phyloP scores from a whole-genome alignment of 2,113 vertebrate species.

The Sarotherodon lohbergeri region DNA sequence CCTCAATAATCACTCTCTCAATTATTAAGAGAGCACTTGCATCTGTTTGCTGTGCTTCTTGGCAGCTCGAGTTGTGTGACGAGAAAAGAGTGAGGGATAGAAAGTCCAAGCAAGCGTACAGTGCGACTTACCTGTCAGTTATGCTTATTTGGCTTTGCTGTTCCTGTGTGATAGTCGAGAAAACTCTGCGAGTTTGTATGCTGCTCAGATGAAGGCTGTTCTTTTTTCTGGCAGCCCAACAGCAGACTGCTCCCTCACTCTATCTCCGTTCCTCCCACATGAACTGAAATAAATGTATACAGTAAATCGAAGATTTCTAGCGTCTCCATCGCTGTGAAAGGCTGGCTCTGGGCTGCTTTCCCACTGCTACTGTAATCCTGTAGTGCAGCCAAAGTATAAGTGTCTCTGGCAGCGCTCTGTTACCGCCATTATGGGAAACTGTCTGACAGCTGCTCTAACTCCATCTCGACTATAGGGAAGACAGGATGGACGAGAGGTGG shows the following conservation, averaged over 20 bases:
- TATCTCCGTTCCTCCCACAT: neutral
- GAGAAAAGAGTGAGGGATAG: neutral
- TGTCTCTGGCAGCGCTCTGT: conserved; percentile 21
- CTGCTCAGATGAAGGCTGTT: neutral
- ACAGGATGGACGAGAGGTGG: neutral
- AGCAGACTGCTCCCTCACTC: neutral
- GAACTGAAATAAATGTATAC: neutral
- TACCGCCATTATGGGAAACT: neutral
- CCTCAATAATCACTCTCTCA: neutral
- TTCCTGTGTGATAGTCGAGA: neutral
- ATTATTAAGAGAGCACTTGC: neutral
- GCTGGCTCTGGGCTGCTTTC: conserved; percentile 2
- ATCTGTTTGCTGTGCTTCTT: neutral
- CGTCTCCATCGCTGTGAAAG: neutral
- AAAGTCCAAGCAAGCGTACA: neutral
- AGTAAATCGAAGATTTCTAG: neutral
- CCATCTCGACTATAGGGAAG: neutral
- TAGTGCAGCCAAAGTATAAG: conserved; percentile 26
- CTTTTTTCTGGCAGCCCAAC: neutral
- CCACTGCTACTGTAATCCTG: conserved; percentile 13
- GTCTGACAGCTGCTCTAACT: conserved; percentile 43
- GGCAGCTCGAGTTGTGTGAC: neutral
- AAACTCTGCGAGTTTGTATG: neutral
- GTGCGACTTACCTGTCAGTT: neutral
- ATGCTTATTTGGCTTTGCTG: neutral